Percentiles rank a stretch among this genome's conserved stretches.
Conservation (phyloP, 2,888 invertebrate species). For the Pseudoips prasinana region DNA sequence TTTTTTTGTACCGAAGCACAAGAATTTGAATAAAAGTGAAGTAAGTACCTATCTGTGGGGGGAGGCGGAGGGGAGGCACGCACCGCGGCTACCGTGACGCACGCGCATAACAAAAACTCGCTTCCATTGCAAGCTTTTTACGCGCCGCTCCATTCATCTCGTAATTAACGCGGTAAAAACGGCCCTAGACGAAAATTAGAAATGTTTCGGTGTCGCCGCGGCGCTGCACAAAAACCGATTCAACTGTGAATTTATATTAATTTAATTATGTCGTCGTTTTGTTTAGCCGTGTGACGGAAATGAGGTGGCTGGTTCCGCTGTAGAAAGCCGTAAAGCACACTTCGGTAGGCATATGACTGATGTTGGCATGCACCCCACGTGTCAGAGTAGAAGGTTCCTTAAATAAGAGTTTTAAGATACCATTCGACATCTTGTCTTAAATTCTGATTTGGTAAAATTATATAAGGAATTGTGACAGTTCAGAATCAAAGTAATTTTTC, state of each 20-base stretch:
- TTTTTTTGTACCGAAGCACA: conserved; percentile 24
- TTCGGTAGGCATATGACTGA: no score
- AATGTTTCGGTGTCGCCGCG: conserved; percentile 65
- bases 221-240: conserved; percentile 50
- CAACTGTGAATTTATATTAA: conserved; percentile 62
- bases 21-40: conserved; percentile 51
- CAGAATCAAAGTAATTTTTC: no score
- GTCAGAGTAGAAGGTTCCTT: no score
- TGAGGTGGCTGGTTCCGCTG: no score
- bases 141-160: conserved; percentile 60
- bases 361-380: no score
- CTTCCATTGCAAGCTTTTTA: conserved; percentile 38
- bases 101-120: conserved; percentile 58
- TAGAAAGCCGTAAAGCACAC: no score
- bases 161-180: conserved; percentile 76
- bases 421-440: no score
- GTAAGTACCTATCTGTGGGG: conserved; percentile 9
- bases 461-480: no score
- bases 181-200: conserved; percentile 67
- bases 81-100: conserved; percentile 51
- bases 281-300: conserved; percentile 40
- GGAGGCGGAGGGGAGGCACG: conserved; percentile 8
- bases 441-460: no score
- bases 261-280: conserved; percentile 69
- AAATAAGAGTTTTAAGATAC: no score